A percentile compares a stretch with the other conserved stretches of the same genome.
Conservation (phyloP, 2,888 invertebrate genomes). For the Cremastinae sp. region DNA sequence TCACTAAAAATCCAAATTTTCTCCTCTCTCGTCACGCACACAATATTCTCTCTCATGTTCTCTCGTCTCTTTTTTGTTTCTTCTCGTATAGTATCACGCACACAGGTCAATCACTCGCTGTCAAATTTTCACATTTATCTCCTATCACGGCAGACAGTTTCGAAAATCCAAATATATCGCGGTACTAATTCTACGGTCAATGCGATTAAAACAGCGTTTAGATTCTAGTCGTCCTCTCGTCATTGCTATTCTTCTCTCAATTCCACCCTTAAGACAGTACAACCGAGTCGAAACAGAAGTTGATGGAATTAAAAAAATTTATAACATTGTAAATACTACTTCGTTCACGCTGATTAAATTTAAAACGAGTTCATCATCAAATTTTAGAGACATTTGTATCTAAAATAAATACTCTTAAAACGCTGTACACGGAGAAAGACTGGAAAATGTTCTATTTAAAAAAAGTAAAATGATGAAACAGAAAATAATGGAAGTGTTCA, state of each 20-base stretch:
- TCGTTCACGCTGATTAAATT: too few relatives aligned
- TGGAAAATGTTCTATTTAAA: too few relatives aligned
- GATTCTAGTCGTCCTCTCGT: constrained; percentile 27
- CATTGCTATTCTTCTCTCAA: constrained; percentile 50
- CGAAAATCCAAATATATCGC: constrained; percentile 42
- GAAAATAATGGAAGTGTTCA: too few relatives aligned
- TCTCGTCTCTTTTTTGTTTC: constrained; percentile 26
- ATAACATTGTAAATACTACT: too few relatives aligned
- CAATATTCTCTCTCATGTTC: constrained; percentile 27
- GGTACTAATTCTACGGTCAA: constrained; percentile 41
- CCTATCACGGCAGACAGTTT: constrained; percentile 37
- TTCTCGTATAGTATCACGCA: constrained; percentile 4
- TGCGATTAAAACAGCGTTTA: constrained; percentile 36
- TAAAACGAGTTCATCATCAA: too few relatives aligned
- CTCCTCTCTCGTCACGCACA: neutral
- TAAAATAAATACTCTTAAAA: too few relatives aligned
- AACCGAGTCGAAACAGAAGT: too few relatives aligned
- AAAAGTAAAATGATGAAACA: too few relatives aligned
- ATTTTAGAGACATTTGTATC: too few relatives aligned
- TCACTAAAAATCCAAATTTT: constrained; percentile 42
- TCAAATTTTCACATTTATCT: constrained; percentile 22
- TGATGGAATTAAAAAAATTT: too few relatives aligned
- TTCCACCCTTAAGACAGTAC: neutral
- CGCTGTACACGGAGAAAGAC: too few relatives aligned
- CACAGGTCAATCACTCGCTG: constrained; percentile 26